Conservation (phyloP, 2,113 vertebrate species). For the Brachyhypopomus gauderio region DNA sequence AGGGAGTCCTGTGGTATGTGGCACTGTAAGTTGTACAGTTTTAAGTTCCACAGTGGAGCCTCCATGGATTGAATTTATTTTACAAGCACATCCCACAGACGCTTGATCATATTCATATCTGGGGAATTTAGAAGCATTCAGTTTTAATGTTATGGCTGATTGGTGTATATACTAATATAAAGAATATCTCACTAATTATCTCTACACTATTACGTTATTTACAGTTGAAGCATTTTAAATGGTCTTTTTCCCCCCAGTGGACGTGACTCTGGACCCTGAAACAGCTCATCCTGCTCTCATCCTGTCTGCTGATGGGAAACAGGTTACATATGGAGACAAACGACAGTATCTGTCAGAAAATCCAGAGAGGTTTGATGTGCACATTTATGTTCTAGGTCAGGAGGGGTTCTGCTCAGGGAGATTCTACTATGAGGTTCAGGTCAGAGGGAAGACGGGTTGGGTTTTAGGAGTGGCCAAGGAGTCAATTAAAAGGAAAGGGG, state of each 20-base stretch:
- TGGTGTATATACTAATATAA: background rate
- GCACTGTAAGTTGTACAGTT: background rate
- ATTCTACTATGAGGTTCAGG: constrained; percentile 36
- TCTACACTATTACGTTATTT: background rate
- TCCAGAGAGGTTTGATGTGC: constrained; percentile 24
- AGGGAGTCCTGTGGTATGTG: no score
- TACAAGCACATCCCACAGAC: background rate
- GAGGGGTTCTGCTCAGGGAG: constrained; percentile 22
- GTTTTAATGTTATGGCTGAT: no score
- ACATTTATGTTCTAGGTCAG: constrained; percentile 5
- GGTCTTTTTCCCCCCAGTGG: constrained; percentile 2
- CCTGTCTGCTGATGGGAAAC: constrained; percentile 6
- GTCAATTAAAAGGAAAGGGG: constrained; percentile 23
- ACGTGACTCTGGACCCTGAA: constrained; percentile 25
- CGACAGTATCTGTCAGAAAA: constrained; percentile 8
- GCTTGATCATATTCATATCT: background rate
- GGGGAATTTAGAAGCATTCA: background rate
- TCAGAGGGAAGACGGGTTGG: constrained; percentile 13
- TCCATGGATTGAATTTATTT: background rate
- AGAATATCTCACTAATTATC: background rate
- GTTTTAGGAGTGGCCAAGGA: constrained; percentile 16
- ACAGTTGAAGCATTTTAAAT: background rate
- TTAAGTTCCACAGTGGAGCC: background rate
- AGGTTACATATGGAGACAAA: background rate
- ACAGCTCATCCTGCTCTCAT: constrained; percentile 19